phyloP scores from a whole-genome alignment of 2,113 vertebrate genomes.

The Balaenoptera acutorostrata region DNA sequence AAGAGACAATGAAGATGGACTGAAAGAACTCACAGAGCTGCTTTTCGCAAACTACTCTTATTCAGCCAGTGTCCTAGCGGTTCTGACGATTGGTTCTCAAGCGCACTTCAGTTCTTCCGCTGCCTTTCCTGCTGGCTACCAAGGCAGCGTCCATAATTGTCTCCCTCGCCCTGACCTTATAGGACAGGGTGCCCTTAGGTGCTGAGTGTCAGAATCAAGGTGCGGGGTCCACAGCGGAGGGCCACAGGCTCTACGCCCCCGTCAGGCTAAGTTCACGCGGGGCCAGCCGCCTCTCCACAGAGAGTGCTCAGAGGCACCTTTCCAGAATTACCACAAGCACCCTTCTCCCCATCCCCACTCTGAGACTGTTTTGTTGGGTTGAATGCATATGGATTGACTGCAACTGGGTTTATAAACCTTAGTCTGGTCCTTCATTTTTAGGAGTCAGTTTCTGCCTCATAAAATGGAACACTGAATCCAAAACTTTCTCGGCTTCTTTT shows the following conservation, averaged over 20 bases:
- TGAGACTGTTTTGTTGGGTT: neutral
- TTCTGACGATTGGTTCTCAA: neutral
- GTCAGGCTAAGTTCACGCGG: neutral
- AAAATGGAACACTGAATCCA: neutral
- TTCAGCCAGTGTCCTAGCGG: neutral
- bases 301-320: neutral
- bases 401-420: neutral
- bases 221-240: neutral
- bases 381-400: neutral
- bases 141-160: neutral
- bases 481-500: neutral
- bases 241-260: neutral
- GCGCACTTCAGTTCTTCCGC: accelerated
- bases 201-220: neutral
- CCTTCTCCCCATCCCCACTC: neutral
- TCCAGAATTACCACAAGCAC: neutral
- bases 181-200: neutral
- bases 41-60: neutral
- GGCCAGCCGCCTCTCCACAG: neutral
- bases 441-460: neutral
- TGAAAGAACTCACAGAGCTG: neutral
- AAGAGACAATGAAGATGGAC: neutral
- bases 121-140: neutral
- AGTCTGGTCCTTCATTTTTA: neutral
- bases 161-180: neutral